Evolutionary conservation across 2,888 invertebrate species (phyloP).

Genomic region (Oscheius sp.): DNA sequence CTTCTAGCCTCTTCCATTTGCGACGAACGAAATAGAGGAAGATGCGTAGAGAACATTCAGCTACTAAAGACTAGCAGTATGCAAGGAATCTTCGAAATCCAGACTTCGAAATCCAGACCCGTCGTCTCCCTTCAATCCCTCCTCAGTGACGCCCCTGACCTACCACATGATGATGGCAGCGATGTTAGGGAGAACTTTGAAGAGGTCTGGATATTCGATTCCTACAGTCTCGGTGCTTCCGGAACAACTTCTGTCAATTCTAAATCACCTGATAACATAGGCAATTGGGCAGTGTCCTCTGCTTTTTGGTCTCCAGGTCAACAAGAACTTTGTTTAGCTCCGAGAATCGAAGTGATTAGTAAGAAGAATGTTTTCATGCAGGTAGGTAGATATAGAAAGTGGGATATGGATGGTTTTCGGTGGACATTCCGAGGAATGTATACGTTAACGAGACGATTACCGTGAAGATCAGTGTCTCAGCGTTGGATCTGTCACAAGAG

Average conservation of each 20-base stretch:
- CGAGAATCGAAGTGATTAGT: slow-evolving; percentile 32
- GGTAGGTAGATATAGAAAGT: too few species aligned
- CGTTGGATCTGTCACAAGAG: slow-evolving; percentile 30
- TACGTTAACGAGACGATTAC: slow-evolving; percentile 67
- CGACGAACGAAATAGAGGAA: neutral
- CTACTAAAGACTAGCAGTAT: neutral
- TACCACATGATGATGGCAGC: neutral
- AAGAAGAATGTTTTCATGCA: slow-evolving; percentile 47
- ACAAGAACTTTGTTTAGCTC: slow-evolving; percentile 35
- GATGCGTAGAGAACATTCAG: neutral
- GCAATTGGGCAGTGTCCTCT: slow-evolving; percentile 42
- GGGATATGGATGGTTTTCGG: slow-evolving; percentile 38
- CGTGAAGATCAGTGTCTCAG: slow-evolving; percentile 58
- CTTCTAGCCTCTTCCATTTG: slow-evolving; percentile 18
- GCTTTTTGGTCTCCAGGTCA: slow-evolving; percentile 42
- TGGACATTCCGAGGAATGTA: slow-evolving; percentile 61
- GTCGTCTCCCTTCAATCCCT: neutral
- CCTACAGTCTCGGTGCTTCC: slow-evolving; percentile 44
- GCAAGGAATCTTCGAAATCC: neutral
- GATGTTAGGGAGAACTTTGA: slow-evolving; percentile 53
- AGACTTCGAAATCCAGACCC: neutral
- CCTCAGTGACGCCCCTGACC: slow-evolving; percentile 18
- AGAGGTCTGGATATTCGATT: slow-evolving; percentile 68
- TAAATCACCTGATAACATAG: slow-evolving; percentile 41
- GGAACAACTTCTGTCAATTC: slow-evolving; percentile 33